Evolutionary conservation across 2,113 vertebrate genomes (phyloP).

Genomic region (Sphaerodactylus townsendi): DNA sequence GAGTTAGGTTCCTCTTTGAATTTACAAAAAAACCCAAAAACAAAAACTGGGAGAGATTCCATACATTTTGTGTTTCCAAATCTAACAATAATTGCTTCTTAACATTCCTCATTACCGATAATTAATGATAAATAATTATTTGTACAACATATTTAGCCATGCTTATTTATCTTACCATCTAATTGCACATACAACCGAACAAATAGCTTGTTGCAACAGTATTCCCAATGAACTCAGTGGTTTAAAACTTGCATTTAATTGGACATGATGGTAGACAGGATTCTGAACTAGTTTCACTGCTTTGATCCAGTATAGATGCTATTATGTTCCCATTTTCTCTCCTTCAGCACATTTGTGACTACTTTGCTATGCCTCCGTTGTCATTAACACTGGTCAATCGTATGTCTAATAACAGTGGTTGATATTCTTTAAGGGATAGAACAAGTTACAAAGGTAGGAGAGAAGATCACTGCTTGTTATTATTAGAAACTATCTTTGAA

Average conservation of each 20-base stretch:
- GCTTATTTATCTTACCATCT: background rate
- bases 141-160: no score
- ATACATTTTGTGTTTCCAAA: background rate
- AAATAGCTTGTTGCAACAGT: background rate
- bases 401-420: fast-evolving
- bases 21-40: background rate
- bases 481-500: background rate
- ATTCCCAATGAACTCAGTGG: background rate
- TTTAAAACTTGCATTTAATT: background rate
- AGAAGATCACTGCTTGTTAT: no score
- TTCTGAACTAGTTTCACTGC: no score
- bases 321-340: no score
- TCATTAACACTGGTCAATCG: background rate
- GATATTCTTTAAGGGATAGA: background rate
- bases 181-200: background rate
- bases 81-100: background rate
- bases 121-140: background rate
- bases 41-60: no score
- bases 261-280: no score
- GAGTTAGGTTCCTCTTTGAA: background rate
- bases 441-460: background rate
- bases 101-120: background rate
- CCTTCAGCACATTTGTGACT: background rate
- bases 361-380: background rate
- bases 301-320: no score